phyloP scores from a whole-genome alignment of 2,888 invertebrate genomes.

The Strigamia transsilvanica region DNA sequence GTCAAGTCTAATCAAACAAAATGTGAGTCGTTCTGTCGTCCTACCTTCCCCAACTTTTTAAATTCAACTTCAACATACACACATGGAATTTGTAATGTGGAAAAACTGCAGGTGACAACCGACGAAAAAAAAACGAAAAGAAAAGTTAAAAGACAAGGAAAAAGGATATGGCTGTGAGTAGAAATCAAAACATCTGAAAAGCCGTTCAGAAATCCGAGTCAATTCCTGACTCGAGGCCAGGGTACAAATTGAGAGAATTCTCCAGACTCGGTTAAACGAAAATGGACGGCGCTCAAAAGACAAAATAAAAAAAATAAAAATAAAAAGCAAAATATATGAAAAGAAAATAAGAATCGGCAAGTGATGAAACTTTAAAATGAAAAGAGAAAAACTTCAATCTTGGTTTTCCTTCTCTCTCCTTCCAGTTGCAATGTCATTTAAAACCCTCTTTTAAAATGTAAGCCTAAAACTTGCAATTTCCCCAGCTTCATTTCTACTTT shows the following conservation, averaged over 20 bases:
- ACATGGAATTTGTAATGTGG: background rate
- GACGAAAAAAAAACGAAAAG: background rate
- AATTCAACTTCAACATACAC: background rate
- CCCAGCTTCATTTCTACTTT: background rate
- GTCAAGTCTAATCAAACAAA: slow-evolving; percentile 26
- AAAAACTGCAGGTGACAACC: slow-evolving; percentile 3
- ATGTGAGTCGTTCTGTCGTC: background rate
- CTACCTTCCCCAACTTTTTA: background rate
- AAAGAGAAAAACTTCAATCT: slow-evolving; percentile 4
- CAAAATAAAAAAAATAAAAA: too few species aligned
- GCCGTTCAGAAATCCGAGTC: slow-evolving; percentile 15
- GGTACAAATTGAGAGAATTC: slow-evolving; percentile 21
- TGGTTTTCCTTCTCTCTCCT: background rate
- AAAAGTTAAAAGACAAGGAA: background rate
- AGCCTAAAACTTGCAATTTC: slow-evolving; percentile 20
- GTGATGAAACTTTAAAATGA: slow-evolving; percentile 12
- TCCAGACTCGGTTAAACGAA: slow-evolving; percentile 25
- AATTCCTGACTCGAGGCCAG: slow-evolving; percentile 15
- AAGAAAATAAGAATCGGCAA: slow-evolving; percentile 7
- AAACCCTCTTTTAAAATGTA: background rate
- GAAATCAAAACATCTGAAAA: slow-evolving; percentile 21
- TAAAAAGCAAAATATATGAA: background rate
- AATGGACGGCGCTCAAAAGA: background rate
- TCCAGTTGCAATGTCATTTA: background rate
- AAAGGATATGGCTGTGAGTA: background rate